A percentile compares a stretch with the other conserved stretches of the same genome.
Evolutionary conservation across 2,113 vertebrate genomes (phyloP).

Genomic region (Solea solea): DNA sequence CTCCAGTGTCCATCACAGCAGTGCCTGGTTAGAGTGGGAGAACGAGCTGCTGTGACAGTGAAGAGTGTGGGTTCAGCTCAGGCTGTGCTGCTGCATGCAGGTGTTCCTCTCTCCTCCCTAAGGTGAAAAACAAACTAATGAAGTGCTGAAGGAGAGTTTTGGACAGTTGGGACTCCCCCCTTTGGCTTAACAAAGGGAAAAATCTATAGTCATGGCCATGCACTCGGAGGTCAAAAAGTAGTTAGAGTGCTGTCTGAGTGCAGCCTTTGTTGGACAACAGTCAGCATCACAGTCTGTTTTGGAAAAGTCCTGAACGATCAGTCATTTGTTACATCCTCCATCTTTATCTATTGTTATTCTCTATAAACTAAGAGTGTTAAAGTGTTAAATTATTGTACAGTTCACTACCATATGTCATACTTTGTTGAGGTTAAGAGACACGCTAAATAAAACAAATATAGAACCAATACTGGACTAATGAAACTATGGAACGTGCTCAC

Average conservation of each 20-base stretch:
- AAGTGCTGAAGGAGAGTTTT: slow-evolving; percentile 51
- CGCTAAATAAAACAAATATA: no score
- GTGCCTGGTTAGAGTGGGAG: background rate
- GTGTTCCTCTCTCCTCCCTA: slow-evolving; percentile 32
- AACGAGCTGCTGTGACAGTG: slow-evolving; percentile 14
- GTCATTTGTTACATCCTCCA: slow-evolving; percentile 24
- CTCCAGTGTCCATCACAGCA: slow-evolving; percentile 1
- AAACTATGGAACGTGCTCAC: no score
- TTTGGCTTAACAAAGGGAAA: slow-evolving; percentile 48
- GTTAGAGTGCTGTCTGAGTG: slow-evolving; percentile 21
- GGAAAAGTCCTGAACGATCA: slow-evolving; percentile 43
- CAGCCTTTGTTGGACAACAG: slow-evolving; percentile 38
- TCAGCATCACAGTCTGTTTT: slow-evolving; percentile 44
- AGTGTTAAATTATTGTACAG: no score
- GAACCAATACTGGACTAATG: no score
- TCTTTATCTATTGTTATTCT: slow-evolving; percentile 1
- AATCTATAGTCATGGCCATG: slow-evolving; percentile 44
- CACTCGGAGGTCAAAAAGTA: slow-evolving; percentile 42
- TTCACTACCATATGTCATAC: no score
- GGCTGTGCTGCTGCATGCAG: slow-evolving; percentile 39
- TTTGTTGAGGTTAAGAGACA: no score
- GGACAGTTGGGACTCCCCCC: slow-evolving; percentile 31
- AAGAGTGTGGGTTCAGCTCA: slow-evolving; percentile 22
- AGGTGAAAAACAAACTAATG: slow-evolving; percentile 42
- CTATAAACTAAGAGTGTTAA: no score